These are phyloP conservation scores for Leptinotarsa defecta DNA, from an alignment of 1,140 invertebrate genomes.

Conservation along the genomic window DNA sequence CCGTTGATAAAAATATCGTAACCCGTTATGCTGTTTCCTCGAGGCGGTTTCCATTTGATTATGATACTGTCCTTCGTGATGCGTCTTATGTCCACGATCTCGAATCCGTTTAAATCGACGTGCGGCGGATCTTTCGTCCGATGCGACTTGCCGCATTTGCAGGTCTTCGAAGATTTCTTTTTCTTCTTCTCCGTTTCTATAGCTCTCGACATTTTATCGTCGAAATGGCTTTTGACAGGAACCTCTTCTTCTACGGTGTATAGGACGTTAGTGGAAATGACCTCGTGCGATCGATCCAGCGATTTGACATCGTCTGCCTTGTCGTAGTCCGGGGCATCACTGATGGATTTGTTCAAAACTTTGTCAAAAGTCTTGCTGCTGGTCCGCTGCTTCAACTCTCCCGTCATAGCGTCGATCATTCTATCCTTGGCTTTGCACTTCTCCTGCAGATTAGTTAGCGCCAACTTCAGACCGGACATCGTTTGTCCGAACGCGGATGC, in stretches of 20 bases:
- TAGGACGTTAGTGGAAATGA: conserved; percentile 17
- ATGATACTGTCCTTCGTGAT: conserved; percentile 46
- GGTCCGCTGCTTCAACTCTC: conserved; percentile 39
- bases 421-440: conserved; percentile 49
- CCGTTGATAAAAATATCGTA: conserved; percentile 46
- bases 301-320: conserved; percentile 37
- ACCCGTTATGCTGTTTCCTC: conserved; percentile 32
- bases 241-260: conserved; percentile 24
- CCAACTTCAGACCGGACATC: conserved; percentile 46
- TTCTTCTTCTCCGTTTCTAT: conserved; percentile 17
- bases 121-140: conserved; percentile 19
- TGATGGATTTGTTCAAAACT: conserved; percentile 26
- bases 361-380: conserved; percentile 39
- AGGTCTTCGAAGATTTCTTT: not conserved
- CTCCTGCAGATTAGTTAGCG: conserved; percentile 43
- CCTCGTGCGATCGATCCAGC: not conserved
- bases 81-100: conserved; percentile 35
- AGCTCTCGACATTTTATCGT: conserved; percentile 20
- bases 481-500: conserved; percentile 38
- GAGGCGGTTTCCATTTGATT: conserved; percentile 42
- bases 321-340: conserved; percentile 31
- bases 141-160: conserved; percentile 25
- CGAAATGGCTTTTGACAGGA: not conserved
- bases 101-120: conserved; percentile 31
- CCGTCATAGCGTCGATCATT: conserved; percentile 46